Evolutionary conservation across 1,140 invertebrate species (phyloP), one percentile per base, ranked within the genome.

Genomic region (Danaus melanippus): DNA sequence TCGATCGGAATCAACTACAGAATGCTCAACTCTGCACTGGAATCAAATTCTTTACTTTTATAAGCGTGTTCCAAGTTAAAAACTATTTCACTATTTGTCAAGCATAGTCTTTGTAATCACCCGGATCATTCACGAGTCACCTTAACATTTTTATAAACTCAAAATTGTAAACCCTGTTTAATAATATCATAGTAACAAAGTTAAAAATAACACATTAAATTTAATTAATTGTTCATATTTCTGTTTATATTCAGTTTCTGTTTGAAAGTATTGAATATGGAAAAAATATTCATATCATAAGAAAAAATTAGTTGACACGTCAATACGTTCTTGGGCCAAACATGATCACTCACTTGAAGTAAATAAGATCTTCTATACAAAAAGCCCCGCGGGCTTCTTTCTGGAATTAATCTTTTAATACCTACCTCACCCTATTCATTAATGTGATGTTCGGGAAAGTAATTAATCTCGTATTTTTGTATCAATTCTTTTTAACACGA

Each of bases 321-420:
- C 21, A 0, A 32, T 32, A 32, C 21, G 21, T 32, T 32, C 46
- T 65, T 62, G 42, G 17, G 55, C 63, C 69, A 59, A 21, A 60
- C 60, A 42, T 42, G 66, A 66, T 58, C 66, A 73, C 69, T 77
- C 66, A 67, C 71, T 77, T 76, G 72, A 69, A 78, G 74, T 79
- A 82, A 82, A 82, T 79, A 82, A 77, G 75, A 79, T 79, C 77
- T 76, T 72, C 77, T 79, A 73, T 78, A 82, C 77, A 80, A 82
- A 76, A 82, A 71, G 74, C 76, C 79, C 67, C 69, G 44, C 32
- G 77, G 66, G 74, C 74, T 71, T 77, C 75, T 73, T 76, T 76
- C 68, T 69, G 51, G 72, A 79, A 83, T 82, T 82, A 82, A 82
- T 83, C 76, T 79, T 76, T 80, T 79, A 80, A 83, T 80, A 71